These are phyloP conservation scores for Meriones unguiculatus DNA, from an alignment of 2,113 vertebrate genomes.

Conservation along the genomic window DNA sequence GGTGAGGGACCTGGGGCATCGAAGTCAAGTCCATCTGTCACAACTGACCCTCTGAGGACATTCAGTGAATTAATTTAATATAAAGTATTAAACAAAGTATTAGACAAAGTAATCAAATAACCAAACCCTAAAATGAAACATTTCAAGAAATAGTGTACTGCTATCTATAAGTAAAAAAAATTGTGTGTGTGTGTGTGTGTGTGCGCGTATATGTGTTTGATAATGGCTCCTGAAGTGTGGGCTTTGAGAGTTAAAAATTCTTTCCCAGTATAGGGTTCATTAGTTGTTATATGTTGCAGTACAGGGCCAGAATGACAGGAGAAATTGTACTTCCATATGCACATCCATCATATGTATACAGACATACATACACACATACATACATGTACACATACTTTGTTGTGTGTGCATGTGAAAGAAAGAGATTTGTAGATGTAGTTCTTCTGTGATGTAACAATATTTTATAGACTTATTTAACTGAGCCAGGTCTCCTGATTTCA, in stretches of 20 bases:
- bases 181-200: too few relatives aligned
- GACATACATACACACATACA: neutral
- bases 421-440: slow-evolving; percentile 2
- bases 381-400: neutral
- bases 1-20: neutral
- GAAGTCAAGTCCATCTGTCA: neutral
- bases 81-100: neutral
- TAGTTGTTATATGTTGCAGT: neutral
- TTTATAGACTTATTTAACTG: slow-evolving; percentile 2
- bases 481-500: neutral
- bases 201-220: neutral
- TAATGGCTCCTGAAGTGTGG: neutral
- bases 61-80: neutral
- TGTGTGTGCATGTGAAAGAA: neutral
- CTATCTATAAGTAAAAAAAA: neutral
- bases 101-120: neutral
- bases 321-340: neutral
- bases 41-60: neutral
- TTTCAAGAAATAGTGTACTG: neutral
- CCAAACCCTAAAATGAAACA: neutral
- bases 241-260: neutral
- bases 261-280: neutral
- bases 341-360: neutral
- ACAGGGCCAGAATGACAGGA: neutral
- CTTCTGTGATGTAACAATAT: neutral